These are phyloP conservation scores for Caranx ignobilis DNA, from an alignment of 2,113 vertebrate genomes.

Conservation along the genomic window DNA sequence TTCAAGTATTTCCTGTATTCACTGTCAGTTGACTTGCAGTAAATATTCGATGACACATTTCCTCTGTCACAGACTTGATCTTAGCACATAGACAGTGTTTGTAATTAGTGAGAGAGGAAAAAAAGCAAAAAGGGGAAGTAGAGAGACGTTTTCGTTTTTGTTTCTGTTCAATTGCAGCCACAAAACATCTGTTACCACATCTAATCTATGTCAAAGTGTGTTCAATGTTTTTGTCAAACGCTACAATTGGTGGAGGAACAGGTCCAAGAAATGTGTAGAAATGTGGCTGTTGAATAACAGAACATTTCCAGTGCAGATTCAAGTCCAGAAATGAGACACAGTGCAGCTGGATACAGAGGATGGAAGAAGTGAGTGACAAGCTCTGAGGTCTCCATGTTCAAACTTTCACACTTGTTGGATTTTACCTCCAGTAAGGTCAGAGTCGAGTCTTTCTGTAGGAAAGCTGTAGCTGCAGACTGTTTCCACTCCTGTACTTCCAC, in stretches of 20 bases:
- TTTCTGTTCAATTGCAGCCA: not conserved
- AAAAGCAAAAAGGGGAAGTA: too few relatives aligned
- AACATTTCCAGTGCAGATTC: not conserved
- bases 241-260: not conserved
- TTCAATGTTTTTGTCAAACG: not conserved
- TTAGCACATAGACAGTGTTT: not conserved
- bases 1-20: not conserved
- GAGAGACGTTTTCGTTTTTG: too few relatives aligned
- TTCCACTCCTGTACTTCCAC: constrained; percentile 92
- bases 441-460: constrained; percentile 88
- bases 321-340: not conserved
- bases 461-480: constrained; percentile 88
- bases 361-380: too few relatives aligned
- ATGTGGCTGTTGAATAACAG: not conserved
- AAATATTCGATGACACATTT: too few relatives aligned
- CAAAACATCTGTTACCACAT: not conserved
- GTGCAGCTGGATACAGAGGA: not conserved
- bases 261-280: not conserved
- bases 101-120: not conserved
- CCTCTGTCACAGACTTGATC: too few relatives aligned
- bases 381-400: not conserved
- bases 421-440: constrained; percentile 92
- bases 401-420: not conserved
- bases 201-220: not conserved
- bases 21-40: not conserved